Percentiles rank a stretch among this genome's conserved stretches.
phyloP scores from a whole-genome alignment of 2,113 vertebrate genomes.

The Furnarius figulus region DNA sequence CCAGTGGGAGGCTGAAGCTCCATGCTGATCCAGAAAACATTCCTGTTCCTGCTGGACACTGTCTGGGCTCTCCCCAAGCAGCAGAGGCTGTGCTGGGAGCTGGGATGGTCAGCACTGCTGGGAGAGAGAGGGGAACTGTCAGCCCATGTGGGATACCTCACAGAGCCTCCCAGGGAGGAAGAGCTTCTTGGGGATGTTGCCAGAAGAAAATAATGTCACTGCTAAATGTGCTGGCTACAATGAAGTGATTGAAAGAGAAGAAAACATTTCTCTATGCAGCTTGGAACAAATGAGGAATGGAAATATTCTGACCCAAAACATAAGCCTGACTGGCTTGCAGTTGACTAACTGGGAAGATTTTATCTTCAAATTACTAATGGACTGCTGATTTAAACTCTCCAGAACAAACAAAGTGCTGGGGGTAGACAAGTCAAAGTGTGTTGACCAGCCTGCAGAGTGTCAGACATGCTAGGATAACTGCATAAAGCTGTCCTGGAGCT shows the following conservation, averaged over 20 bases:
- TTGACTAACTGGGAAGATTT: not conserved
- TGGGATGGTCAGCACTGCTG: not conserved
- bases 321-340: not conserved
- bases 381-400: not conserved
- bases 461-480: not conserved
- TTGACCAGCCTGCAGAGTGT: not conserved
- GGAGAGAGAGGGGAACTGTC: not conserved
- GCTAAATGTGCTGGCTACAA: not conserved
- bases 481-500: not conserved
- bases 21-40: not conserved
- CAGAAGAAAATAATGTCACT: not conserved
- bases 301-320: not conserved
- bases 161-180: not conserved
- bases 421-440: not conserved
- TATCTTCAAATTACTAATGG: not conserved
- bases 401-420: not conserved
- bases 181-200: accelerated
- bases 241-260: not conserved
- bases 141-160: accelerated
- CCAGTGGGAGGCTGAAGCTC: not conserved
- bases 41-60: not conserved
- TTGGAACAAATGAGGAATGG: not conserved
- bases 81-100: not conserved
- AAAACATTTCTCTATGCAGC: not conserved
- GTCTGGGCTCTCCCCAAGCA: not conserved